Evolutionary conservation across 2,888 invertebrate genomes (phyloP), one percentile per base, ranked within the genome.

Genomic region (Amiota mariae): DNA sequence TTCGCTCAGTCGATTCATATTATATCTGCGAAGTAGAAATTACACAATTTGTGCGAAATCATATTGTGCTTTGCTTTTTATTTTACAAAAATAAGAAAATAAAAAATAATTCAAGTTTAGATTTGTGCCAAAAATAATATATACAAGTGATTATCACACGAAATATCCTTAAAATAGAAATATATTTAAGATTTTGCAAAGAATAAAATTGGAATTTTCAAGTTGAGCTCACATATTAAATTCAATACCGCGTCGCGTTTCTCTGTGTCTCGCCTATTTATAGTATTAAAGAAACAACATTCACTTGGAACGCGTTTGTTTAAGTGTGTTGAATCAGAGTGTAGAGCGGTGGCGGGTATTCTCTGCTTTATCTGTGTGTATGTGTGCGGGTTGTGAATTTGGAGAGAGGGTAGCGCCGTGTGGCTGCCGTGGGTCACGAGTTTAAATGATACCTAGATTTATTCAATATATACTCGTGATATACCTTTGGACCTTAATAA

Each of bases 11-110:
- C 67, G 54, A 73, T 77, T 15, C 59, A 76, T 78, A 79, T 78
- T 78, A 81, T 84, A 82, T 82, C 84, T 82, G 78, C 79, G 79
- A 82, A 82, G 76, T 76, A 79, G 74, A 82, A 82, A 85, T 83
- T 85, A 81, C 78, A 85, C 85, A 84, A 84, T 84, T 83, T 72
- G 77, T 81, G 82, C 78, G 76, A 15, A 61, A 71, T 12, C 36
- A 46, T 56, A 46, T 24, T n/a, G 10, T 54, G 15, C 56, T n/a
- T 64, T 66, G 73, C 18, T 71, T 71, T 54, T 79, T 77, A 63
- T 36, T 24, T 54, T 15, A 54, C 18, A 9, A 36, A 9, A 36
- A 36, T 36, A 36, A 6, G 36, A 36, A 36, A 36, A 36, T 36
- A 36, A 36, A 36, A 36, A 36, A 36, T 6, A 36, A 36, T 36